Base-by-base conservation (phyloP, 2,113 vertebrate genomes). In the Cochlearius cochlearius region DNA sequence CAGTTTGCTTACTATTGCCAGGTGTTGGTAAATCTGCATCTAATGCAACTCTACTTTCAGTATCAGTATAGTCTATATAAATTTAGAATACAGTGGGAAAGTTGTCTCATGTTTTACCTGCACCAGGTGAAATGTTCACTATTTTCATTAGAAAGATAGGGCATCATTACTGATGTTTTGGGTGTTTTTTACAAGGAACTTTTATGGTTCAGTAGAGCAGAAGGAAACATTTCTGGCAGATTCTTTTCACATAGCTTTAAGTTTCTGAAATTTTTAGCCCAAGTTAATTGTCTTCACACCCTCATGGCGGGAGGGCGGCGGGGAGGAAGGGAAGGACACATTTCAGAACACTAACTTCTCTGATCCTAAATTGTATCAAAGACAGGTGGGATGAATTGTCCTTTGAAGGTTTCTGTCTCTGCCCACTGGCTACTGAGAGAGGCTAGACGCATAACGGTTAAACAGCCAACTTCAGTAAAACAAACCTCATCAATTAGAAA, bases 221-320 rank as follows among this genome's bases (percentile, higher is more conserved):
- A 92, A 30, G 16, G 26, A 67, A 64, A 53, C 10, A 49, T 79
- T 92, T 86, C 10, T 64, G 45, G 7, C 21, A 84, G 41, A 50
- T 62, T 43, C 53, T 77, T 88, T 87, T 93, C 74, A 56, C 7
- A 15, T 39, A 64, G 22, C 43, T 53, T 68, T 75, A 66, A 53
- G 17, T 69, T 82, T 53, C 53, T 76, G 39, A 90, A 82, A 73
- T 59, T 81, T 92, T 95, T 80, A 78, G 23, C 30, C 43, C 5
- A 66, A 66, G 45, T 86, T 52, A 90, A 64, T 92, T 73, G 34
- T 68, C 74, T 86, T 90, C 27, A 73, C 13, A 38, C 9, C 45
- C 6, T 34, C 38, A 14, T 36, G 39, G 20, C 0, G 11, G 15
- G 0, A 4, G 15, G 22, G 1, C 1, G 7, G 21, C 43, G 15